phyloP scores from a whole-genome alignment of 2,797 vertebrate species.

The Coluber constrictor region DNA sequence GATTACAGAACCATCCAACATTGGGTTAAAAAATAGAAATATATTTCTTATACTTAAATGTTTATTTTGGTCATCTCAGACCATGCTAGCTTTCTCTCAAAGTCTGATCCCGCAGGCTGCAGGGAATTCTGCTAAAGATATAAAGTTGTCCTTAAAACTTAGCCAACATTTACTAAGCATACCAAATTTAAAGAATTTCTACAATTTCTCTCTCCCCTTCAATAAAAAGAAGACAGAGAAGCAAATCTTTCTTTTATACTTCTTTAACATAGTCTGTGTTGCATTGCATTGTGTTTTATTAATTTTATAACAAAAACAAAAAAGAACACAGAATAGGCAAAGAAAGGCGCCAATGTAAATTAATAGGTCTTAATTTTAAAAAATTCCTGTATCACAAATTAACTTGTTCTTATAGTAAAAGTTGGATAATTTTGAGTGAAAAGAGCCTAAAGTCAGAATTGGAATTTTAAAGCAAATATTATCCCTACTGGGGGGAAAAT shows the following conservation, averaged over 20 bases:
- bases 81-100: too few species aligned
- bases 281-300: neutral
- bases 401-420: neutral
- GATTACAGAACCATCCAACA: too few species aligned
- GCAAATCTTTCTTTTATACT: neutral
- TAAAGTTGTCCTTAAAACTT: neutral
- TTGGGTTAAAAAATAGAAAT: too few species aligned
- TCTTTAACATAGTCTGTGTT: neutral
- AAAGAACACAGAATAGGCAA: neutral
- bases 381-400: neutral
- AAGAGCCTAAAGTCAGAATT: neutral
- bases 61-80: too few species aligned
- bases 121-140: neutral
- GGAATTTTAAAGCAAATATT: neutral
- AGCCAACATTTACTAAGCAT: neutral
- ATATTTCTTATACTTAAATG: too few species aligned
- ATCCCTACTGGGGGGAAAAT: neutral
- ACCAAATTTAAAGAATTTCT: neutral
- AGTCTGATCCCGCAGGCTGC: too few species aligned
- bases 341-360: neutral
- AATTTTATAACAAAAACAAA: neutral
- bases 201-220: neutral
- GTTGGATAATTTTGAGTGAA: neutral
- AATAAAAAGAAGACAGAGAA: neutral
- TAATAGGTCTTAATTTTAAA: neutral